These are phyloP conservation scores for Cavia aperea DNA, from an alignment of 2,113 vertebrate genomes.

Conservation along the genomic window DNA sequence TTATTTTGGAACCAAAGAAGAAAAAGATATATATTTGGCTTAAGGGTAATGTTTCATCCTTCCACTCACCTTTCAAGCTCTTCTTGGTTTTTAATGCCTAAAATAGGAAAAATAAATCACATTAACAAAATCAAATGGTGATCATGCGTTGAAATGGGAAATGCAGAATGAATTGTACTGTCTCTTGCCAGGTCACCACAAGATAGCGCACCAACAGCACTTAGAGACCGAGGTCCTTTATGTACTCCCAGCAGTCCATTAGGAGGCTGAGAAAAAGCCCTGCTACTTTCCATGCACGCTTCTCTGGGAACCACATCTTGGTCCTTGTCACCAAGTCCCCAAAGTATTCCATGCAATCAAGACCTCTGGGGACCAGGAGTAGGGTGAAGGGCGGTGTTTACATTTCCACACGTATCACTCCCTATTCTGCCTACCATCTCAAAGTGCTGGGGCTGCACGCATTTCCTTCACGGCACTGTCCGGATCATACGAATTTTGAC, in stretches of 20 bases:
- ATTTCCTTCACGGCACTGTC: background rate
- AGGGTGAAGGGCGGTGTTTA: too few relatives aligned
- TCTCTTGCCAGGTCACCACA: background rate
- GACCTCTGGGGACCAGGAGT: background rate
- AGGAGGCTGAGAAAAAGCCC: background rate
- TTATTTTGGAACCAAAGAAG: background rate
- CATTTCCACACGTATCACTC: background rate
- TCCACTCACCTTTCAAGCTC: constrained; percentile 75
- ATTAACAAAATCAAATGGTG: constrained; percentile 40
- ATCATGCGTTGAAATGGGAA: background rate
- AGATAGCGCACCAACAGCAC: background rate
- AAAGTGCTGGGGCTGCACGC: background rate
- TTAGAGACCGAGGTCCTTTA: background rate
- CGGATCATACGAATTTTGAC: background rate
- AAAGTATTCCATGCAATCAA: background rate
- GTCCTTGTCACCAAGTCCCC: background rate
- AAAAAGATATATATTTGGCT: background rate
- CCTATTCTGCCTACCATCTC: constrained; percentile 65
- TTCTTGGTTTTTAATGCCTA: constrained; percentile 78
- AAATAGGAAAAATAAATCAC: constrained; percentile 22
- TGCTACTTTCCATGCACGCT: background rate
- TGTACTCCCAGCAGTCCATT: background rate
- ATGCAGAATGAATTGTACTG: background rate
- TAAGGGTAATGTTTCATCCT: background rate
- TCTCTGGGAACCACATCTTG: background rate